Base-by-base conservation (phyloP, 2,888 invertebrate species). In the Dendrolimus houi region DNA sequence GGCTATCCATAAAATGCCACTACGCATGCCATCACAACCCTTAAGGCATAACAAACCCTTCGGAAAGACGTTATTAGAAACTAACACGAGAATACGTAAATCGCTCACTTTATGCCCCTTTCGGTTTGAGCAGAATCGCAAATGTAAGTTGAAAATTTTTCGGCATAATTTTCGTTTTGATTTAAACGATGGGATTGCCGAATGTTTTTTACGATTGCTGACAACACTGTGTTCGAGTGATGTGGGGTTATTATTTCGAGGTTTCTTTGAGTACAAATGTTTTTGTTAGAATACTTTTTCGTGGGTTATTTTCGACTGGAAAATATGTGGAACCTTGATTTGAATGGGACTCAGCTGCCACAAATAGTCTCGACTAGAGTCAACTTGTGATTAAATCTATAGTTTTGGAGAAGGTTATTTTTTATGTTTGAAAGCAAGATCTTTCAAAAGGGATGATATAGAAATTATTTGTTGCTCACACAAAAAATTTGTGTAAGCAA, bases 1-100 rank as follows among this genome's bases (percentile, higher is more conserved):
- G 12, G 47, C 47, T 47, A 47, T 47, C 47, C 47, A 12, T 12
- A 47, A 47, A 12, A 47, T 47, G 12, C 29, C 29, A 29, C 29
- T 29, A 29, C 47, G 47, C 47, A 47, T 47, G 47, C 47, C 47
- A 47, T 47, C 47, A 8, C 47, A 47, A 9, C 47, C 47, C 12
- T 12, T 10, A 6, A 12, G 9, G 9, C 1, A 9, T 10, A 47
- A 9, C 9, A 47, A 47, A 47, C 47, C 47, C 47, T 47, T 47
- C 47, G 47, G 9, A 47, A 47, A 12, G 67, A 70, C 65, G 66
- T 73, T 76, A 77, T 81, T 75, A 69, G 74, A 72, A 83, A 81
- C 81, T 84, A 81, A 79, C 81, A 79, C 75, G 75, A 47, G 12
- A 77, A 76, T 77, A 69, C 74, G 76, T 81, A 80, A 81, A 84